These are phyloP conservation scores for Ecliptopera silaceata DNA, from an alignment of 2,888 invertebrate species.

Conservation along the genomic window DNA sequence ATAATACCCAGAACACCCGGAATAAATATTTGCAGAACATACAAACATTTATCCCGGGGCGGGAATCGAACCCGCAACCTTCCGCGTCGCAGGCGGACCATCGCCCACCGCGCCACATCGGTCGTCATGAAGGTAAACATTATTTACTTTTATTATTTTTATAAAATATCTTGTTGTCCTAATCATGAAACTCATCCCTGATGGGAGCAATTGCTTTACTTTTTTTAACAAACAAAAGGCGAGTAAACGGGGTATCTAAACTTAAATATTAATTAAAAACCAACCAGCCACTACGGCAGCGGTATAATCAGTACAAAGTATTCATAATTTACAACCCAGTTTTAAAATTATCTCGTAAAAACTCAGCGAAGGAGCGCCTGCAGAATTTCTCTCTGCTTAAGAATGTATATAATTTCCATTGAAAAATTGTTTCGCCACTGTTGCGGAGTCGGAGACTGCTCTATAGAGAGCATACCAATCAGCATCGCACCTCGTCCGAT, in stretches of 20 bases:
- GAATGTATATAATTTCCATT: conserved; percentile 31
- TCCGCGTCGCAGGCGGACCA: too few relatives aligned
- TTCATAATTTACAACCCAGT: not conserved
- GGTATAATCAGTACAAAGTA: not conserved
- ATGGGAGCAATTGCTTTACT: too few relatives aligned
- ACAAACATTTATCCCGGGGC: too few relatives aligned
- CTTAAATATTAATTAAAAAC: not conserved
- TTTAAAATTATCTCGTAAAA: conserved; percentile 3
- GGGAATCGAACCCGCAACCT: too few relatives aligned
- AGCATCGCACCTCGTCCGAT: conserved; percentile 49
- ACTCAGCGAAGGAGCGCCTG: not conserved
- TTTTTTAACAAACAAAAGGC: not conserved
- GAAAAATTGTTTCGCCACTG: conserved; percentile 30
- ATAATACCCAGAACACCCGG: too few relatives aligned
- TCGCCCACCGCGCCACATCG: too few relatives aligned
- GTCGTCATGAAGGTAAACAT: too few relatives aligned
- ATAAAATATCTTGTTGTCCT: too few relatives aligned
- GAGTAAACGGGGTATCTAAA: not conserved
- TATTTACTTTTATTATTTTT: too few relatives aligned
- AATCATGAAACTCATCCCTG: too few relatives aligned
- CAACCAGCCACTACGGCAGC: not conserved
- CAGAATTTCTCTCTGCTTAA: conserved; percentile 15
- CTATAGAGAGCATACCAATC: conserved; percentile 55
- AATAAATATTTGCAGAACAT: too few relatives aligned
- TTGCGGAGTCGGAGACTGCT: conserved; percentile 40